Evolutionary conservation across 2,797 vertebrate genomes (phyloP), one percentile per base, ranked within the genome.

Genomic region (Melanogrammus aeglefinus): DNA sequence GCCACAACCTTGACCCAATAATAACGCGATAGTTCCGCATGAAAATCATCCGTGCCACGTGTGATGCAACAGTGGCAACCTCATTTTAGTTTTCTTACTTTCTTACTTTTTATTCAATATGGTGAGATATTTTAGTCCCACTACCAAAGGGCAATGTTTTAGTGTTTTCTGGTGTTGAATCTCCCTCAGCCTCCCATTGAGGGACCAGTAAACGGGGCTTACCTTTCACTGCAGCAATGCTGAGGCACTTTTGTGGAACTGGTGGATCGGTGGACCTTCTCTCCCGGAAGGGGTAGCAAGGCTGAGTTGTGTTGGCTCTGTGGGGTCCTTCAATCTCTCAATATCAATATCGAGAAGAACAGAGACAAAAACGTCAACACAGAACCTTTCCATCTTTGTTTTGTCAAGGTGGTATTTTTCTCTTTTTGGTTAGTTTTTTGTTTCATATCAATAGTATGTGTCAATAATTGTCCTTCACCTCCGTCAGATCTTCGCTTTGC

Each of bases 1-100:
- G 79, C 69, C 73, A 74, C 81, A 86, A 81, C 63, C 27, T 69
- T 69, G 63, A 24, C 24, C 27, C 24, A 12, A 27, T 69, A 69
- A 69, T 75, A 82, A 81, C 86, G 78, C 78, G 81, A 81, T 72
- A 66, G 77, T 27, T 12, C 24, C 9, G 63, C 24, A 27, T 27
- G 24, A 69, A 27, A 76, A 75, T 77, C 16, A 79, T 75, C 72
- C 57, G 77, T 78, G 77, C 75, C 77, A 70, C 77, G 77, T 75
- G 77, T 72, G 72, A 77, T 35, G 70, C 70, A 31, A 72, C 33
- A 72, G 18, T 16, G 70, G 70, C 70, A 72, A 72, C 14, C 14
- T 44, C 16, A 10, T 9, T 1, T 39, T 41, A 18, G 24, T 39
- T 75, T 16, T 57, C 24, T 73, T 33, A 74, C 77, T 74, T 6